Base-by-base conservation (phyloP, 2,888 invertebrate genomes). In the Vesta saturnalis region DNA sequence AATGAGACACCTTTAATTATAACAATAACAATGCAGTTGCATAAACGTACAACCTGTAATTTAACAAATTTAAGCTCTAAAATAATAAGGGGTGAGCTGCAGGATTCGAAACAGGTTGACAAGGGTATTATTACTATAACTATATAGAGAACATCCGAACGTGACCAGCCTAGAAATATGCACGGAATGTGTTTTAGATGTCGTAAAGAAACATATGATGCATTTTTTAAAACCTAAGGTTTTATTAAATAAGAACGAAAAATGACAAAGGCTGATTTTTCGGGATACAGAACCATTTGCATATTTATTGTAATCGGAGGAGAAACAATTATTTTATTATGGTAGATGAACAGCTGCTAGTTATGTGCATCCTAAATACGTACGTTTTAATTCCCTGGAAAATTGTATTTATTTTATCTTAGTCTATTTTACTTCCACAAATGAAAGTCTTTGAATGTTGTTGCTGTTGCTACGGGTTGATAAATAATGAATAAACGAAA, bases 401-500 rank as follows among this genome's bases (percentile, higher is more conserved):
- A 54, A 69, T 60, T 65, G 57, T 64, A 60, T 58, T 58, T 39
- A 61, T 46, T 54, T 58, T 63, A 58, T 22, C 59, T 55, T 54
- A 60, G 56, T 49, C 68, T 59, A 58, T 68, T 68, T 64, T 60
- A 60, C 73, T 72, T 70, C 67, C 69, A 72, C 67, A 74, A 72
- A 75, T 69, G 73, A 65, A 72, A 74, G 71, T 72, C 70, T 70
- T 70, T 60, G 66, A 70, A 72, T 52, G 52, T 52, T 52, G 52
- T 73, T 74, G 77, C 60, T 66, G 66, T 61, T 66, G 66, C 59
- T 69, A 58, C 64, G 75, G 73, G 78, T 78, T 75, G 77, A 78
- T 80, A 79, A 79, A 81, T 80, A 81, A 81, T 79, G 80, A 79
- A 80, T 79, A 80, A 80, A 80, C 79, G 79, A 78, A 81, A 82